Base-by-base conservation (phyloP, 2,797 vertebrate species). In the Platyrinchus mystaceus region DNA sequence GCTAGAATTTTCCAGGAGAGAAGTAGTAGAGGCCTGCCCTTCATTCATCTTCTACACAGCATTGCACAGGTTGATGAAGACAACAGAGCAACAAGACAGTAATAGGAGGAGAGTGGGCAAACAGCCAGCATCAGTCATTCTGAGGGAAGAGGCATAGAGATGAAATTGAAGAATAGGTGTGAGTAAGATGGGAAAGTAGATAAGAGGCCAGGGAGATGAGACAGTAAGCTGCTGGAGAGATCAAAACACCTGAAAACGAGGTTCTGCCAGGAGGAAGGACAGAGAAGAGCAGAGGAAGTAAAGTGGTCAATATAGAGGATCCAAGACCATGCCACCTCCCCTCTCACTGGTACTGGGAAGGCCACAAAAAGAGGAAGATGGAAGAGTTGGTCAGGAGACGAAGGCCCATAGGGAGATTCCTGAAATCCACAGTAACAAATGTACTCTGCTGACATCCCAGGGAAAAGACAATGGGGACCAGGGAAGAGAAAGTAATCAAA, bases 401-500 rank as follows among this genome's bases (percentile, higher is more conserved):
- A 88, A 74, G 39, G 69, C 27, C 86, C 50, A 50, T 43, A 84
- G 70, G 83, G 81, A 86, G 43, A 85, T 69, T 59, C 49, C 78
- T 88, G 71, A 71, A 90, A 93, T 87, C 59, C 71, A 94, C 53
- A 69, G 60, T 43, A 87, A 91, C 43, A 81, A 80, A 81, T 12
- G 32, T 47, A 41, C 87, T 86, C 84, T 95, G 66, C 81, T 93
- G 81, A 91, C 32, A 24, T 74, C 68, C 70, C 78, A 92, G 44
- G 70, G 60, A 84, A 71, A 93, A 86, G 80, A 92, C 87, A 83
- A 39, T 41, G 52, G 49, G 63, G 64, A 95, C 84, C 36, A 95
- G 44, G 76, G 41, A 94, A 95, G 76, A 94, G 74, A 84, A 93
- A 94, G 47, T 30, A 96, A 90, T 73, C 49, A 62, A 94, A 96